Evolutionary conservation across 1,140 invertebrate genomes (phyloP).

Genomic region (Metaphire vulgaris): DNA sequence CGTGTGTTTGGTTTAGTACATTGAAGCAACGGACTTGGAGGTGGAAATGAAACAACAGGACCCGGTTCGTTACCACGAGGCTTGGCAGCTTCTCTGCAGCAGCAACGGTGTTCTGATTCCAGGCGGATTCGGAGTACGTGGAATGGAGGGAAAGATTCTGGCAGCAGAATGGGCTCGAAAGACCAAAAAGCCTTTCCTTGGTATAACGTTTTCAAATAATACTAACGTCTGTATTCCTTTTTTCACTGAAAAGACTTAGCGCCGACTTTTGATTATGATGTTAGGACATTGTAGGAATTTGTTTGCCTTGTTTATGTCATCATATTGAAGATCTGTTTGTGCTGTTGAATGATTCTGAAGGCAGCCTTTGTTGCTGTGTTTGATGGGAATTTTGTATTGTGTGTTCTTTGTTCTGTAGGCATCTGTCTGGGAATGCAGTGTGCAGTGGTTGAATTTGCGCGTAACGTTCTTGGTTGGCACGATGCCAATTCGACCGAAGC

Average conservation of each 20-base stretch:
- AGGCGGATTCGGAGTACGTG: constrained; percentile 91
- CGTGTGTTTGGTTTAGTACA: no score
- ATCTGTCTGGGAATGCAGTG: constrained; percentile 96
- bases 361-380: no score
- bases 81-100: constrained; percentile 83
- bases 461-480: constrained; percentile 67
- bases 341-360: no score
- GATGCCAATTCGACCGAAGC: constrained; percentile 86
- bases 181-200: constrained; percentile 83
- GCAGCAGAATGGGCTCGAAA: constrained; percentile 87
- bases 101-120: constrained; percentile 91
- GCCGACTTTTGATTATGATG: no score
- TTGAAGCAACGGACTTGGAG: constrained; percentile 86
- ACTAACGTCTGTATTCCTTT: no score
- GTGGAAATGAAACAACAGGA: constrained; percentile 62
- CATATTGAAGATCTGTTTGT: no score
- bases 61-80: constrained; percentile 81
- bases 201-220: no score
- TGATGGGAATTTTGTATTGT: no score
- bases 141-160: constrained; percentile 91
- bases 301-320: no score
- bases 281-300: no score
- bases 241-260: no score
- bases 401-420: no score
- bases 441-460: constrained; percentile 91